Base-by-base conservation (phyloP, 2,888 invertebrate species). In the Thera britannica region DNA sequence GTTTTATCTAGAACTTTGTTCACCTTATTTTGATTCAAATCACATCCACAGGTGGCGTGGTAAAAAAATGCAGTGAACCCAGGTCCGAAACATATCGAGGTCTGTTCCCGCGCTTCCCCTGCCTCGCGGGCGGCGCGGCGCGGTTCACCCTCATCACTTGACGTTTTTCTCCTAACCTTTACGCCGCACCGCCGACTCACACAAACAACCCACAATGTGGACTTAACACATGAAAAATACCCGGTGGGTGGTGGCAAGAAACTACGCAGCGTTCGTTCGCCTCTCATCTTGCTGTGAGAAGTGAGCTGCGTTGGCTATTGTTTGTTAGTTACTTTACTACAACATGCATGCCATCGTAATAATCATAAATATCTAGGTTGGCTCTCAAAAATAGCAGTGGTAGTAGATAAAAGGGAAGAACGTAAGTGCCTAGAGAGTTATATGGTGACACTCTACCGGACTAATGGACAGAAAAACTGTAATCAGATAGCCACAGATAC, bases 61-160 rank as follows among this genome's bases (percentile, higher is more conserved):
- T 68, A 74, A 73, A 36, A 35, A n/a, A 81, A 88, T 86, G 83
- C 89, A 82, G 85, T 89, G 88, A 90, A 90, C 89, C 83, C 86
- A 62, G 75, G 77, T 79, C 81, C 81, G 80, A 86, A 89, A 86
- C 85, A 83, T 81, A 72, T 58, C 68, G 70, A 72, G 74, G 72
- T 73, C 72, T 71, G 63, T 61, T 63, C 49, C 71, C 70, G 72
- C 75, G 75, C 75, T 70, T 77, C 72, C 72, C 77, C 73, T 76
- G 58, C 76, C 64, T 64, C 72, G 57, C 65, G 70, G 63, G 58
- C 76, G 62, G 62, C 72, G 57, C 65, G 70, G 63, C 59, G 63
- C 57, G 59, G 66, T 52, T 70, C 85, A 83, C 87, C 86, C 86
- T 85, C 82, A 76, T 80, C 80, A 78, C 79, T 84, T 82, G 77